Conservation (phyloP, 2,797 vertebrate genomes). For the Argentina silus region DNA sequence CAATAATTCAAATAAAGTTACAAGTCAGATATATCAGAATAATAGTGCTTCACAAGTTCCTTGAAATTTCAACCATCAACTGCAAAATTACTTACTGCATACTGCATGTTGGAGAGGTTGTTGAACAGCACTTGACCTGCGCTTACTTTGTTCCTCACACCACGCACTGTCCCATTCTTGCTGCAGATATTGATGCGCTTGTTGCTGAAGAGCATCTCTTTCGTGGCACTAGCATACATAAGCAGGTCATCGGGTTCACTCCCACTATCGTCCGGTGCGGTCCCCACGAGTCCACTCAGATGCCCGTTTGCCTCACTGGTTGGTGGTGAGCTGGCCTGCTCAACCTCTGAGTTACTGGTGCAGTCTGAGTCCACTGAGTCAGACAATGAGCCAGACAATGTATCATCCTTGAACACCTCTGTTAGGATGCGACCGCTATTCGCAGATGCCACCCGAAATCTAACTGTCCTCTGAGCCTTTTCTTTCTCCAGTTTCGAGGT, state of each 20-base stretch:
- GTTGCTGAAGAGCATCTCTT: conserved; percentile 86
- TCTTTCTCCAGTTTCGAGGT: conserved; percentile 73
- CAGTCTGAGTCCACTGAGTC: conserved; percentile 87
- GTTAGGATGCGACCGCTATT: conserved; percentile 91
- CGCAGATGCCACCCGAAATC: conserved; percentile 93
- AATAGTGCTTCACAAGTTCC: too few relatives aligned
- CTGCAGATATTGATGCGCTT: conserved; percentile 96
- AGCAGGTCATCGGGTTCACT: conserved; percentile 87
- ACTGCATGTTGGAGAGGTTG: conserved; percentile 85
- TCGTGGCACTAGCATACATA: conserved; percentile 85
- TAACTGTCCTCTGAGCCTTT: conserved; percentile 81
- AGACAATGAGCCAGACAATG: conserved; percentile 51
- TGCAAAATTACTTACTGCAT: conserved; percentile 82
- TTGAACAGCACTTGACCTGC: conserved; percentile 98
- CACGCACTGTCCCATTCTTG: conserved; percentile 96
- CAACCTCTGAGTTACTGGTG: conserved; percentile 80
- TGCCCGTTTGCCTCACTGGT: conserved; percentile 83
- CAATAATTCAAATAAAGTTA: too few relatives aligned
- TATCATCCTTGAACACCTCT: conserved; percentile 90
- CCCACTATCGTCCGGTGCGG: conserved; percentile 74
- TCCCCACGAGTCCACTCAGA: conserved; percentile 78
- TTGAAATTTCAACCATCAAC: too few relatives aligned
- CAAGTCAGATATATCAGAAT: too few relatives aligned
- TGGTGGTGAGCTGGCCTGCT: conserved; percentile 69
- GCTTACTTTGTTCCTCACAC: conserved; percentile 97